Base-by-base conservation (phyloP, 2,113 vertebrate genomes). In the Hippocampus barbouri region DNA sequence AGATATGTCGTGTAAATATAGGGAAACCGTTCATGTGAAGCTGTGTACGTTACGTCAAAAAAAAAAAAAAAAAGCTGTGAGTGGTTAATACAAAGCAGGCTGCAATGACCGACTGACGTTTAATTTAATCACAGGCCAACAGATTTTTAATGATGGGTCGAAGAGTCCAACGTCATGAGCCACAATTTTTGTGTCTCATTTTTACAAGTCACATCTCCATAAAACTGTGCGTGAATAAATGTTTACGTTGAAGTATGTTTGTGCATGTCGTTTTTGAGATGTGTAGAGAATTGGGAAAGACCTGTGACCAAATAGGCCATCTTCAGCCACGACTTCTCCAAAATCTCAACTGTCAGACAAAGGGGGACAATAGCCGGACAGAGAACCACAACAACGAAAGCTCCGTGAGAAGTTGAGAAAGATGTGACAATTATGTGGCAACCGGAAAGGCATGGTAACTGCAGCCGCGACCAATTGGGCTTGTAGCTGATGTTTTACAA, bases 321-420 rank as follows among this genome's bases (percentile, higher is more conserved):
- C 78, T 88, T 89, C 83, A 87, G 88, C 86, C 83, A 87, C 86
- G 72, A 92, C 87, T 93, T 92, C 91, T 91, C 86, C 79, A 90
- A 90, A 91, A 89, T 73, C 74, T 79, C 68, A 87, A 89, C 90
- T 72, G 87, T 80, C 85, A 56, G 38, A 16, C n/a, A 68, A 21
- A 59, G 38, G 30, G 71, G 60, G 75, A 84, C 61, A 66, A 72
- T 66, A 71, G 38, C 72, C 41, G 73, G 76, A 73, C 51, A 72
- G 47, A 75, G 70, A 88, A 87, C 78, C 76, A 43, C 85, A 84
- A 75, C 69, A 76, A 81, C 74, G 6, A 80, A 68, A 76, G 45
- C 77, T 82, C 78, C 68, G 62, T 66, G 68, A 77, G 76, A 16
- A 53, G 81, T 85, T 87, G 84, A 75, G 81, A 83, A 86, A 87